These are phyloP conservation scores for Eretmocerus hayati DNA, from an alignment of 2,888 invertebrate genomes.

Conservation along the genomic window DNA sequence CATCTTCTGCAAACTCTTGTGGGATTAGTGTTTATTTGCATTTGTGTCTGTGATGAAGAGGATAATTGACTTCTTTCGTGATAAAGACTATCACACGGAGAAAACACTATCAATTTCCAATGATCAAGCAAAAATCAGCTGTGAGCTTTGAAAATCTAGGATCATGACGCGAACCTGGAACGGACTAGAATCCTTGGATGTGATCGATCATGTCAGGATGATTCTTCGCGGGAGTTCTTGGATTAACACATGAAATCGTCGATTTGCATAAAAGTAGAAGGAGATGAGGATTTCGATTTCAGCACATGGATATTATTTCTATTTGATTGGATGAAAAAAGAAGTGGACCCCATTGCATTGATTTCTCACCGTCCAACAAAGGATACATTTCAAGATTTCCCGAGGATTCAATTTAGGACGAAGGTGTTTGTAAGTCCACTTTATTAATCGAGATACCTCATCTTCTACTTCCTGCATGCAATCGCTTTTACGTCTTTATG, in stretches of 20 bases:
- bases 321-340: constrained; percentile 1
- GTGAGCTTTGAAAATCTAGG: constrained; percentile 12
- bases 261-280: constrained; percentile 18
- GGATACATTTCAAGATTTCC: constrained; percentile 17
- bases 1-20: constrained; percentile 21
- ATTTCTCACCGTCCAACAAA: constrained; percentile 13
- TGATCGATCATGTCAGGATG: constrained; percentile 11
- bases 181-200: constrained; percentile 11
- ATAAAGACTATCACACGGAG: constrained; percentile 12
- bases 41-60: constrained; percentile 10
- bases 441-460: constrained; percentile 21
- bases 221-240: constrained; percentile 15
- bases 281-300: constrained; percentile 21
- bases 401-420: constrained; percentile 16
- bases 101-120: constrained; percentile 16
- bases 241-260: constrained; percentile 15
- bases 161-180: constrained; percentile 10
- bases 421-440: constrained; percentile 22
- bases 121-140: constrained; percentile 10
- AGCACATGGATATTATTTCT: constrained; percentile 13
- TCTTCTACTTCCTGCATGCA: constrained; percentile 21
- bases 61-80: background rate
- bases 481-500: constrained; percentile 20
- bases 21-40: constrained; percentile 20
- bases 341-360: constrained; percentile 19